Evolutionary conservation across 2,797 vertebrate species (phyloP).

Genomic region (Tachyglossus aculeatus): DNA sequence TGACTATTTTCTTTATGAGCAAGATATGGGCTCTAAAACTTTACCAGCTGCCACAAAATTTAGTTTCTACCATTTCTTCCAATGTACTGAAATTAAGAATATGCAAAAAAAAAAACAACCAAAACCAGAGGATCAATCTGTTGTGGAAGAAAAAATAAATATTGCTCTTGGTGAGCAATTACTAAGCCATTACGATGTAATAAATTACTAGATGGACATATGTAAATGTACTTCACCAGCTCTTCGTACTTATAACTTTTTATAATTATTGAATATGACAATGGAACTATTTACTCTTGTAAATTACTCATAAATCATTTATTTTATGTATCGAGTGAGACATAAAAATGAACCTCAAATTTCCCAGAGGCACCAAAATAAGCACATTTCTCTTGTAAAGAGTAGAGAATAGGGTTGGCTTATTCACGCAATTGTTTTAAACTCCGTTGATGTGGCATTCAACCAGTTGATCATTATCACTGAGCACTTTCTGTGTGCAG

Average conservation of each 20-base stretch:
- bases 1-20: not conserved
- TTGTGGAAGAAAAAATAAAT: conserved; percentile 29
- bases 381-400: conserved; percentile 12
- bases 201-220: not conserved
- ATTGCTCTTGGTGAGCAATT: conserved; percentile 38
- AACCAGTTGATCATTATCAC: too few species aligned
- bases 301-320: conserved; percentile 22
- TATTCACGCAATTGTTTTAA: not conserved
- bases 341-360: conserved; percentile 25
- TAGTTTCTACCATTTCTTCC: not conserved
- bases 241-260: conserved; percentile 19
- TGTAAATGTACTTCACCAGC: conserved; percentile 5
- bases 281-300: conserved; percentile 20
- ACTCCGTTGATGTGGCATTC: too few species aligned
- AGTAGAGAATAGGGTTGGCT: conserved; percentile 9
- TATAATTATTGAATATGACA: conserved; percentile 22
- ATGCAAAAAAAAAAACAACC: conserved; percentile 5
- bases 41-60: not conserved
- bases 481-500: too few species aligned
- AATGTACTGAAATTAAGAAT: not conserved
- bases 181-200: conserved; percentile 27
- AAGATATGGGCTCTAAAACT: not conserved
- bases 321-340: conserved; percentile 24
- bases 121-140: conserved; percentile 14
- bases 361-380: conserved; percentile 1